Conservation (phyloP, 2,888 invertebrate genomes). For the Gastracanthus pulcherrimus region DNA sequence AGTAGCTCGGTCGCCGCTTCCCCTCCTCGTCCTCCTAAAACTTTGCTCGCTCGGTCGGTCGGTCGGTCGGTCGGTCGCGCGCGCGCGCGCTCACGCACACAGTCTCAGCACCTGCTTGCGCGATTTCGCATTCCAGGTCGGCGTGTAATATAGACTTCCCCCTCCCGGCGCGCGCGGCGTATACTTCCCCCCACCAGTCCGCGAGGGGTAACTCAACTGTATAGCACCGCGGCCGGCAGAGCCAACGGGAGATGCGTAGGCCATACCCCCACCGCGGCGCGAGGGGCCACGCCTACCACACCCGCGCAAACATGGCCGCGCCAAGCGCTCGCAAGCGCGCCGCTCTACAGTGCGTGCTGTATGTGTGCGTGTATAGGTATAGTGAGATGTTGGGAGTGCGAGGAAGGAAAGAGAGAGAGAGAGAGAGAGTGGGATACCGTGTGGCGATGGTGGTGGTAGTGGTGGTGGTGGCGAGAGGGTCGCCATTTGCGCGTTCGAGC, state of each 20-base stretch:
- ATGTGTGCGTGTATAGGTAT: background rate
- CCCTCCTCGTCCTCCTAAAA: background rate
- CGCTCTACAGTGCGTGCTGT: background rate
- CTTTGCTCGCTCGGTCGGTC: background rate
- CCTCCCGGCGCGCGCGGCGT: background rate
- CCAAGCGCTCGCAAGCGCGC: constrained; percentile 52
- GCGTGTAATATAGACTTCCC: background rate
- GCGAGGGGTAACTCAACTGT: background rate
- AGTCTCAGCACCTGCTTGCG: constrained; percentile 13
- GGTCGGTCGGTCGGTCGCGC: background rate
- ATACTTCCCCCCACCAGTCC: constrained; percentile 41
- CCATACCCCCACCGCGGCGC: constrained; percentile 61
- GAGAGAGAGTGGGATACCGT: background rate
- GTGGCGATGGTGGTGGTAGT: background rate
- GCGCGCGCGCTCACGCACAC: background rate
- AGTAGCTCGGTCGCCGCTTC: background rate
- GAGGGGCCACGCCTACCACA: constrained; percentile 73
- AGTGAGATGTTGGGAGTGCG: constrained; percentile 23
- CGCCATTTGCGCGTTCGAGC: constrained; percentile 33
- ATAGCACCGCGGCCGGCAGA: background rate
- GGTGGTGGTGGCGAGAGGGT: constrained; percentile 14
- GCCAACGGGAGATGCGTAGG: constrained; percentile 55
- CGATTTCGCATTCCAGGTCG: constrained; percentile 56
- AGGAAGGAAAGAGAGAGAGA: constrained; percentile 34
- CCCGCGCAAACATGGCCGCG: constrained; percentile 77